Evolutionary conservation across 1,140 invertebrate species (phyloP), one percentile per base, ranked within the genome.

Genomic region (Anthonomus grandis): DNA sequence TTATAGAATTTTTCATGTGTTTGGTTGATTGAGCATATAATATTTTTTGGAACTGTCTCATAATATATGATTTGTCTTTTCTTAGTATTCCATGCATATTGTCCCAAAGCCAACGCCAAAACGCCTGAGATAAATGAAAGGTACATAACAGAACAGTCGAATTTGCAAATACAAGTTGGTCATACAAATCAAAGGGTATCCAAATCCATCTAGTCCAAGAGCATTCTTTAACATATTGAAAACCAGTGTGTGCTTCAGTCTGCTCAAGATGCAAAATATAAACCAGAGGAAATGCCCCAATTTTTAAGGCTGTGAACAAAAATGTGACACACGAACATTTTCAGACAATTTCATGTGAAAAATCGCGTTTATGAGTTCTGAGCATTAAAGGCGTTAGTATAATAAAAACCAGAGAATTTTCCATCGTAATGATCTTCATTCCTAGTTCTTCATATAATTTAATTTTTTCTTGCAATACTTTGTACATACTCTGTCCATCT

Each of bases 191-290:
- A 31, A n/a, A 31, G 27, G 27, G 27, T 31, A 31, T 31, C 27
- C 27, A 31, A 22, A 18, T 34, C 31, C 47, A 31, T n/a, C 21
- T 27, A 21, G 22, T n/a, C 24, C 8, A 25, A 24, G 37, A 15
- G 39, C 22, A 13, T 25, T 24, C 8, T 42, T 22, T 19, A 10
- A 31, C 27, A 31, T 31, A 31, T n/a, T 31, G 27, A 8, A 31
- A 31, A 31, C 27, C 41, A 13, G 41, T 31, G 27, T 53, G 50
- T 34, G 17, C 56, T 41, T 58, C 48, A n/a, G 39, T 23, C 24
- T 58, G 56, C 15, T 25, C 47, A 44, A 49, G 15, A 42, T 58
- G 56, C 23, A 58, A 41, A 41, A 58, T 53, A 22, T 37, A 58
- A 31, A n/a, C 27, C 27, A 31, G n/a, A n/a, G n/a, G n/a, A n/a